A percentile compares a stretch with the other conserved stretches of the same genome.
These are phyloP conservation scores for Hypomecis punctinalis DNA, from an alignment of 2,888 invertebrate species.

Conservation along the genomic window DNA sequence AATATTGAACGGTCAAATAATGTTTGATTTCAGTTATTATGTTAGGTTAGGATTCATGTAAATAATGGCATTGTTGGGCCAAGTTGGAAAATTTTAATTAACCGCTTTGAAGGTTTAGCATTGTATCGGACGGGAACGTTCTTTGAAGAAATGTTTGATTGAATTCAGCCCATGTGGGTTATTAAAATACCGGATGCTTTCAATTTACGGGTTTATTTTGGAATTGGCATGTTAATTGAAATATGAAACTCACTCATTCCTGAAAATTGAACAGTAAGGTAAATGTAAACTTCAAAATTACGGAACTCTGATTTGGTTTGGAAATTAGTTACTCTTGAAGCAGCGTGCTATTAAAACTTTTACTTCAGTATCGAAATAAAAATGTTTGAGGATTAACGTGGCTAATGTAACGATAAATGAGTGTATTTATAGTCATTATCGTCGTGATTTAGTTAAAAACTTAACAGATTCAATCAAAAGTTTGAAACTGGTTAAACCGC, in stretches of 20 bases:
- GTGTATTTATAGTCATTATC: too few species aligned
- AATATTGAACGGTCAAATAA: slow-evolving; percentile 6
- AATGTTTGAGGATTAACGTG: too few species aligned
- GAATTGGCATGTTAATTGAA: slow-evolving; percentile 8
- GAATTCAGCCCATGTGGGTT: slow-evolving; percentile 12
- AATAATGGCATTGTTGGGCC: slow-evolving; percentile 13
- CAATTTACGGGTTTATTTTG: slow-evolving; percentile 12
- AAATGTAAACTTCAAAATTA: too few species aligned
- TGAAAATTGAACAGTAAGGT: too few species aligned
- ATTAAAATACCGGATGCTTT: slow-evolving; percentile 17
- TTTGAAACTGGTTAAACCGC: too few species aligned
- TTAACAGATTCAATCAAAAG: too few species aligned
- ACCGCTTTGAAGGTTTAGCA: slow-evolving; percentile 13
- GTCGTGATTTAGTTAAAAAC: too few species aligned
- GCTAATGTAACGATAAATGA: too few species aligned
- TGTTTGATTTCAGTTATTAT: slow-evolving; percentile 17
- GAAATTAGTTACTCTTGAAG: too few species aligned
- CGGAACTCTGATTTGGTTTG: too few species aligned
- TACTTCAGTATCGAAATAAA: too few species aligned
- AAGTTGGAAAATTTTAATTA: slow-evolving; percentile 27
- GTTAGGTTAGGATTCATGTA: slow-evolving; percentile 25
- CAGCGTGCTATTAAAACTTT: too few species aligned
- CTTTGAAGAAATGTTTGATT: slow-evolving; percentile 12
- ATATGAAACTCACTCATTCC: slow-evolving; percentile 7
- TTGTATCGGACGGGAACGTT: slow-evolving; percentile 10